Conservation (phyloP, 1,140 invertebrate genomes). For the Listronotus oregonensis region DNA sequence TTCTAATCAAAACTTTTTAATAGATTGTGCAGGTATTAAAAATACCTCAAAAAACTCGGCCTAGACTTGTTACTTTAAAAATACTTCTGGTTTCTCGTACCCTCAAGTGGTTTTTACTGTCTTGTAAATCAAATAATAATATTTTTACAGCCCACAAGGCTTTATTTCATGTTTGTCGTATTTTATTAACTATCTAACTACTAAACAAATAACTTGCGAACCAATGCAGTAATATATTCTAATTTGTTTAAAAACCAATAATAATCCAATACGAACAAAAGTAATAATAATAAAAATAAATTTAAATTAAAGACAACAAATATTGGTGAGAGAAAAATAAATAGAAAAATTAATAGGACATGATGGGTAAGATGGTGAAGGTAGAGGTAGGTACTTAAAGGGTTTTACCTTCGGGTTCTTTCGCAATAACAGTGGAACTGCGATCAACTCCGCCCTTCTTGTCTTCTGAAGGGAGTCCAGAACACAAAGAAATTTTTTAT, state of each 20-base stretch:
- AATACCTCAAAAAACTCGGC: too few relatives aligned
- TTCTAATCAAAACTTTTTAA: too few relatives aligned
- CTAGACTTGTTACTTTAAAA: too few relatives aligned
- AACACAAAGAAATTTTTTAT: slow-evolving; percentile 55
- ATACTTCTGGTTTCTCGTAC: too few relatives aligned
- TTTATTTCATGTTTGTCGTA: too few relatives aligned
- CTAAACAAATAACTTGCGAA: too few relatives aligned
- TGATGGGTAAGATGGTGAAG: slow-evolving; percentile 14
- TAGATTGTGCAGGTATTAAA: too few relatives aligned
- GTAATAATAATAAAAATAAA: neutral
- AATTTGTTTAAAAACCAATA: neutral
- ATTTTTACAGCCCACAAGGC: too few relatives aligned
- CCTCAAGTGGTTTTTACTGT: too few relatives aligned
- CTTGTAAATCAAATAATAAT: too few relatives aligned
- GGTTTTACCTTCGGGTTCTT: slow-evolving; percentile 85
- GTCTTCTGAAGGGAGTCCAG: slow-evolving; percentile 69
- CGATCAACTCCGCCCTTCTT: slow-evolving; percentile 90
- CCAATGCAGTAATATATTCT: too few relatives aligned
- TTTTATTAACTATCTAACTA: too few relatives aligned
- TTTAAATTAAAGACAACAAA: neutral
- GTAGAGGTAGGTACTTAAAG: slow-evolving; percentile 24
- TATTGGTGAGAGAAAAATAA: slow-evolving; percentile 2
- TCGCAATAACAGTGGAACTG: slow-evolving; percentile 91
- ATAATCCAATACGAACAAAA: neutral
- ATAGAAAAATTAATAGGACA: slow-evolving; percentile 3